Percentiles rank a stretch among this genome's conserved stretches.
Evolutionary conservation across 2,888 invertebrate genomes (phyloP).

Genomic region (Tinea pellionella): DNA sequence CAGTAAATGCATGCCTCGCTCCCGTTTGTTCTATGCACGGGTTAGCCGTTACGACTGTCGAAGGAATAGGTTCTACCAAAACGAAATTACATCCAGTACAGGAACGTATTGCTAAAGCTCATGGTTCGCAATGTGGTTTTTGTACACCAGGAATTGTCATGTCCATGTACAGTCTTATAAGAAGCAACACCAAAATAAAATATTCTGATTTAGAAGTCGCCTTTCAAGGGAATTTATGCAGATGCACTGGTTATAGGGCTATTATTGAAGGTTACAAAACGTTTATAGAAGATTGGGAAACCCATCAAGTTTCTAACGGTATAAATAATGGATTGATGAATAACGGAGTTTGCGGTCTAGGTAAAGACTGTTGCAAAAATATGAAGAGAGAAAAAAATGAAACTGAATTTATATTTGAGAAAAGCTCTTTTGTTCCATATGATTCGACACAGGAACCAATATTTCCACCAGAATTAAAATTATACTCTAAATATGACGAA

Average conservation of each 20-base stretch:
- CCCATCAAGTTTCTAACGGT: slow-evolving; percentile 38
- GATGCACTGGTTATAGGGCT: slow-evolving; percentile 89
- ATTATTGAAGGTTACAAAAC: slow-evolving; percentile 86
- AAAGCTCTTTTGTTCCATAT: slow-evolving; percentile 74
- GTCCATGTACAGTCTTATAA: slow-evolving; percentile 87
- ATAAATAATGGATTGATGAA: slow-evolving; percentile 22
- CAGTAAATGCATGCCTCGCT: slow-evolving; percentile 85
- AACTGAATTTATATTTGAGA: slow-evolving; percentile 68
- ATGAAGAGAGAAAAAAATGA: slow-evolving; percentile 46
- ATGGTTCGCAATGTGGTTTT: slow-evolving; percentile 91
- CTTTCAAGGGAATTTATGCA: slow-evolving; percentile 81
- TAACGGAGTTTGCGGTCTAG: slow-evolving; percentile 64
- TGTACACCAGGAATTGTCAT: slow-evolving; percentile 92
- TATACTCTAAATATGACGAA: slow-evolving; percentile 69
- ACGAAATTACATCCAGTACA: slow-evolving; percentile 83
- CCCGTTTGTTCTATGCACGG: slow-evolving; percentile 86
- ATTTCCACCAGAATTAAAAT: slow-evolving; percentile 83
- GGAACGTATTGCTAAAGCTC: slow-evolving; percentile 82
- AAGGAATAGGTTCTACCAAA: slow-evolving; percentile 84
- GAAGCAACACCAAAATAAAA: slow-evolving; percentile 57
- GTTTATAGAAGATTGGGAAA: slow-evolving; percentile 79
- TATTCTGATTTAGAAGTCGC: slow-evolving; percentile 77
- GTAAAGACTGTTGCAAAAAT: slow-evolving; percentile 74
- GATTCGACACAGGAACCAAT: slow-evolving; percentile 84
- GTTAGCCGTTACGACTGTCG: slow-evolving; percentile 84